Percentiles rank a stretch among this genome's conserved stretches.
Evolutionary conservation across 2,113 vertebrate genomes (phyloP).

Genomic region (Uria lomvia): DNA sequence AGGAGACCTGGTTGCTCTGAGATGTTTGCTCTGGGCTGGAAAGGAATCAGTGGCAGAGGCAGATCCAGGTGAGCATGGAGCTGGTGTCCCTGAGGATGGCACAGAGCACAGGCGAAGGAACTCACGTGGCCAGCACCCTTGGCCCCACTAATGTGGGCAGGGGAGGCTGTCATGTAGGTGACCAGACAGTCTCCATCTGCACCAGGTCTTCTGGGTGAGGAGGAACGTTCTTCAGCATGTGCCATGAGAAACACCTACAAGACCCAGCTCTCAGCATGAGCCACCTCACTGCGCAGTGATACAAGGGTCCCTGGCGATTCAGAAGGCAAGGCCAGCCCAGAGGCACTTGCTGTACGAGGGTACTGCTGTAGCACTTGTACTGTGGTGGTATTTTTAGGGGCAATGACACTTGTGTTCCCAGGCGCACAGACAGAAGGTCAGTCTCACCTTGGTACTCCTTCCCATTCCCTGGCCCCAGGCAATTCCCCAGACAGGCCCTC

Average conservation of each 20-base stretch:
- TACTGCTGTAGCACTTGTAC: not conserved
- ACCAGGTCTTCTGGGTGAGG: not conserved
- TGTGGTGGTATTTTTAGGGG: not conserved
- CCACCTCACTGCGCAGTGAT: accelerated
- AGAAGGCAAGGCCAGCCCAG: not conserved
- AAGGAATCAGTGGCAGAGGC: not conserved
- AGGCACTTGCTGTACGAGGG: not conserved
- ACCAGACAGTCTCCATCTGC: not conserved
- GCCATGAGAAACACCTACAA: not conserved
- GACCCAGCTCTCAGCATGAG: not conserved
- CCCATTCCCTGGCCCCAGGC: not conserved
- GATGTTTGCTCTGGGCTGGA: not conserved
- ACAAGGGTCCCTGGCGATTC: not conserved
- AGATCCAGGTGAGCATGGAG: not conserved
- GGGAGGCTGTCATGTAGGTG: not conserved
- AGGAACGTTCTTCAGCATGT: not conserved
- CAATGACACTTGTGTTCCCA: not conserved
- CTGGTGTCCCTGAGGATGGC: not conserved
- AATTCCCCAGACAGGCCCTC: not conserved
- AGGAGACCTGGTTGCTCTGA: not conserved
- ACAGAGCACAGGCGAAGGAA: not conserved
- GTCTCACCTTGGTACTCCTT: not conserved
- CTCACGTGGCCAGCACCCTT: accelerated
- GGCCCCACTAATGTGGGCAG: not conserved
- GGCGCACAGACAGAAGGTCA: not conserved